Conservation (phyloP, 2,113 vertebrate species). For the Ptyas mucosa region DNA sequence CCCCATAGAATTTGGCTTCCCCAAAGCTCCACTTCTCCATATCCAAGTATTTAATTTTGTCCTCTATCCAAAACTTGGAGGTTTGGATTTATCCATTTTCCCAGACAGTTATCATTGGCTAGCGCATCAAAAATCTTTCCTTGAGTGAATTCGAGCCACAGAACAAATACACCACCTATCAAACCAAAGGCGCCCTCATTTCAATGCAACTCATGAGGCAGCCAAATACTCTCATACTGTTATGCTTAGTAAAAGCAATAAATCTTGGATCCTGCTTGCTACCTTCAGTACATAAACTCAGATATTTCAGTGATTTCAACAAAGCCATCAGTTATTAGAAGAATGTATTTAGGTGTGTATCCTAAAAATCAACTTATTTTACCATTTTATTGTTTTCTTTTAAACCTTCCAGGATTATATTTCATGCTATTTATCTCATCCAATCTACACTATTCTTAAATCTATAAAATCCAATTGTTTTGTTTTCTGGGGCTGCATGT, state of each 20-base stretch:
- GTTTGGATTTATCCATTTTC: slow-evolving; percentile 56
- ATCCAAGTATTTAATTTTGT: slow-evolving; percentile 50
- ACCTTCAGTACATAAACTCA: slow-evolving; percentile 32
- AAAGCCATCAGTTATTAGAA: slow-evolving; percentile 49
- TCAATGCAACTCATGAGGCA: slow-evolving; percentile 61
- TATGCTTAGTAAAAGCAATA: slow-evolving; percentile 45
- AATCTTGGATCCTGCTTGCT: slow-evolving; percentile 55
- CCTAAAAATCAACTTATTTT: neutral
- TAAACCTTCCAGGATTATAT: neutral
- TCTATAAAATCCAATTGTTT: neutral
- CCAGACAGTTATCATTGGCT: slow-evolving; percentile 60
- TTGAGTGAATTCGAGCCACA: slow-evolving; percentile 57
- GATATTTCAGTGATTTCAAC: slow-evolving; percentile 10
- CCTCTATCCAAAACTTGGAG: slow-evolving; percentile 51
- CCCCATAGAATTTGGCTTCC: slow-evolving; percentile 32
- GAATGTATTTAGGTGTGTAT: slow-evolving; percentile 32
- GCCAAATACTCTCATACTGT: slow-evolving; percentile 40
- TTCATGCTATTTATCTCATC: neutral
- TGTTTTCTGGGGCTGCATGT: neutral
- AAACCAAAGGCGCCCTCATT: slow-evolving; percentile 62
- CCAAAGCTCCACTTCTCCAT: slow-evolving; percentile 17
- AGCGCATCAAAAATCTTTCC: slow-evolving; percentile 50
- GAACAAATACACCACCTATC: slow-evolving; percentile 62
- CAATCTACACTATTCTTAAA: neutral
- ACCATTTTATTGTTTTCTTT: neutral